Percentiles rank a stretch among this genome's conserved stretches.
These are phyloP conservation scores for Parotocinclus haroldoi DNA, from an alignment of 2,797 vertebrate species.

Conservation along the genomic window DNA sequence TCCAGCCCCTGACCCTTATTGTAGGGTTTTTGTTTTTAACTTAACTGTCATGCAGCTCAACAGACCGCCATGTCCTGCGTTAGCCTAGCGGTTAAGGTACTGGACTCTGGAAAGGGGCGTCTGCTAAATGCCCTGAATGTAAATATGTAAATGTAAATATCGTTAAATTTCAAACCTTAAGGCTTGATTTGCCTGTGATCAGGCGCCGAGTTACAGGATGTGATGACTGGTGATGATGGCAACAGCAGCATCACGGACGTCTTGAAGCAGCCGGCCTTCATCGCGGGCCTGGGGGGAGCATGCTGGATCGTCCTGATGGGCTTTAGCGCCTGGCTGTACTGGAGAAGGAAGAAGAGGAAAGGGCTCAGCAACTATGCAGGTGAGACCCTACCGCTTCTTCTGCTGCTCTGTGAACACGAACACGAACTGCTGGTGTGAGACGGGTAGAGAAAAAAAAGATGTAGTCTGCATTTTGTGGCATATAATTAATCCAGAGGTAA, in stretches of 20 bases:
- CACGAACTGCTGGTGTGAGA: too few species aligned
- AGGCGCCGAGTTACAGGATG: constrained; percentile 90
- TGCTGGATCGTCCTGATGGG: constrained; percentile 99
- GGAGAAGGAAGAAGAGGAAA: constrained; percentile 99
- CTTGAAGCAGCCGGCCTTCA: constrained; percentile 98
- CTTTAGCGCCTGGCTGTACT: constrained; percentile 99
- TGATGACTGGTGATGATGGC: constrained; percentile 89
- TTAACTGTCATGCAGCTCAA: too few species aligned
- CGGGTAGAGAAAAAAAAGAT: constrained; percentile 2
- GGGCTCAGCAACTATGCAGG: constrained; percentile 99
- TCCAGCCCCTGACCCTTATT: too few species aligned
- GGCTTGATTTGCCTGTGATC: constrained; percentile 13
- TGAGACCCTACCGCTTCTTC: constrained; percentile 44
- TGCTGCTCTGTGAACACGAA: too few species aligned
- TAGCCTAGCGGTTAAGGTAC: too few species aligned
- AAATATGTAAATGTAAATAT: too few species aligned
- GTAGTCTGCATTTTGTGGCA: neutral
- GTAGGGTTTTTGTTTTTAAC: too few species aligned
- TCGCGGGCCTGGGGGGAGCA: constrained; percentile 95
- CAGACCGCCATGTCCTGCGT: too few species aligned
- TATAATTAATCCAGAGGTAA: constrained; percentile 15
- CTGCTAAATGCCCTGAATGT: too few species aligned
- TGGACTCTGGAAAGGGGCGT: too few species aligned
- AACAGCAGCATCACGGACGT: constrained; percentile 98
- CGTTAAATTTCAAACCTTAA: neutral